These are phyloP conservation scores for Lucifuga dentata DNA, from an alignment of 2,113 vertebrate species.

Conservation along the genomic window DNA sequence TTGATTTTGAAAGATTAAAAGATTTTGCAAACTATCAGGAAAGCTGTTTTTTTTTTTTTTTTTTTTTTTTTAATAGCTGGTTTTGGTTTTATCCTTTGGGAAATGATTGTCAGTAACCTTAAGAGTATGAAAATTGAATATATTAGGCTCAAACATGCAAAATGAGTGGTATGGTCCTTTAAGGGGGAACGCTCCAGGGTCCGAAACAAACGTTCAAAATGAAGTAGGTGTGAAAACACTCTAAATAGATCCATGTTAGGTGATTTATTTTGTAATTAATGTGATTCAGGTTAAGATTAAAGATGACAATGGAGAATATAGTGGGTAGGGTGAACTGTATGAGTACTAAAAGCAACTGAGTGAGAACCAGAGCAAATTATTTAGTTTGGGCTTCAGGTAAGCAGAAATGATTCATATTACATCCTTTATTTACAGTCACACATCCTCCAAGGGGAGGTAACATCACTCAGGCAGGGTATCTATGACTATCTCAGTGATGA, in stretches of 20 bases:
- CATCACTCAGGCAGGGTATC: conserved; percentile 35
- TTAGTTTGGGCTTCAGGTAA: conserved; percentile 7
- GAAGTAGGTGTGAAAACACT: too few relatives aligned
- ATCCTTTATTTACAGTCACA: conserved; percentile 46
- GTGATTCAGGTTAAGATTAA: conserved; percentile 23
- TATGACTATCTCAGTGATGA: conserved; percentile 35
- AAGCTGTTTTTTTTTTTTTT: too few relatives aligned
- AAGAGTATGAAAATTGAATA: too few relatives aligned
- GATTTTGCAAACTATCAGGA: too few relatives aligned
- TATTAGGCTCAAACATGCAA: too few relatives aligned
- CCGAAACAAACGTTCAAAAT: too few relatives aligned
- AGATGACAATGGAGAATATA: conserved; percentile 14
- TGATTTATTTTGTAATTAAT: conserved; percentile 11
- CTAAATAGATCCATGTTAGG: conserved; percentile 21
- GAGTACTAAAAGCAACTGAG: conserved; percentile 31
- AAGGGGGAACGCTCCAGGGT: too few relatives aligned
- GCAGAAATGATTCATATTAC: conserved; percentile 35
- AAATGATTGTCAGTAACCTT: too few relatives aligned
- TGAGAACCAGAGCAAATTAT: conserved; percentile 51
- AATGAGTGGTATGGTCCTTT: too few relatives aligned
- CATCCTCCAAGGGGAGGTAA: conserved; percentile 6
- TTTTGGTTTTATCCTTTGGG: too few relatives aligned
- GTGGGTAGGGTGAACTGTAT: conserved; percentile 4
- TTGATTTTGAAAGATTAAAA: too few relatives aligned
- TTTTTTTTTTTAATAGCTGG: too few relatives aligned